Evolutionary conservation across 2,113 vertebrate species (phyloP), one percentile per base, ranked within the genome.

Genomic region (Fregata magnificens): DNA sequence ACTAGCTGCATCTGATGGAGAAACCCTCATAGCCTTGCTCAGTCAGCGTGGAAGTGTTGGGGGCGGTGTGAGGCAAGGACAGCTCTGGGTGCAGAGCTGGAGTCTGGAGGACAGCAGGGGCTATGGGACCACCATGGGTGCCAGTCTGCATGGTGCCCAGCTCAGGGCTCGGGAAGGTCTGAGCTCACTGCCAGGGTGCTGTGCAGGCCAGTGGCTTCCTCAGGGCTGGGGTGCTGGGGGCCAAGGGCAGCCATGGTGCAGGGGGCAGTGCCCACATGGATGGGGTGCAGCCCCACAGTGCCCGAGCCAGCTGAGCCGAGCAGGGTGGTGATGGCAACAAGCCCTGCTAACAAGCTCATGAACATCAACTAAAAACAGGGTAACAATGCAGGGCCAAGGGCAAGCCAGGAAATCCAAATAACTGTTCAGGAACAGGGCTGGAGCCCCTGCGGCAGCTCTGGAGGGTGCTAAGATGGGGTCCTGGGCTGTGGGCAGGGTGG

Each of bases 41-140:
- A 47, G 22, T 26, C 11, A 10, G 6, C 2, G 1, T 29, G 29
- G 40, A 65, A 56, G 13, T 9, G 7, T 4, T 81, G 40, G 16
- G 20, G 21, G 5, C 0, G 0, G 15, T n/a, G 36, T n/a, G n/a
- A 9, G 34, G 8, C 53, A 69, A 26, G 34, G 18, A n/a, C 62
- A 72, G 9, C 7, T 81, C 49, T 89, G 32, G 26, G 20, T 55
- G 26, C 58, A 85, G 31, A 31, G 6, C 8, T 73, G 55, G n/a
- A 42, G 2, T 34, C 24, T 59, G 32, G 28, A 29, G 16, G 5
- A 50, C 24, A 69, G 5, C 34, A 62, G 13, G 11, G 7, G 4
- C 29, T 47, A 2, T 29, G 26, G 19, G 34, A 66, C 13, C 9
- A 40, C 34, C 29, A 22, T 7, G 14, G 20, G 24, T 26, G 15